A percentile compares a stretch with the other conserved stretches of the same genome.
phyloP scores from a whole-genome alignment of 2,888 invertebrate species.

The Harpalus rufipes region DNA sequence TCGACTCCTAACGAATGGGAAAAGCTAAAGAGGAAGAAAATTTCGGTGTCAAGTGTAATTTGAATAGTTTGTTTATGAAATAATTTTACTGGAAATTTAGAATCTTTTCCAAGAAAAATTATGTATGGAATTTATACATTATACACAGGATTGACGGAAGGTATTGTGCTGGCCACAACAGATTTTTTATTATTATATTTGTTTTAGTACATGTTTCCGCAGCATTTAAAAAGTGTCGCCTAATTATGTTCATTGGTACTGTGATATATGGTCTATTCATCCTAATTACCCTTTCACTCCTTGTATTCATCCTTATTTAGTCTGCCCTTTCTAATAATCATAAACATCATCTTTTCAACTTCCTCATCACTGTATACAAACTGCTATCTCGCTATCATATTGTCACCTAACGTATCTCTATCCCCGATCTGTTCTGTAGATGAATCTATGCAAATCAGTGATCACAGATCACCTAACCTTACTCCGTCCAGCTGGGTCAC shows the following conservation, averaged over 20 bases:
- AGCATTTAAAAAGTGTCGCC: background rate
- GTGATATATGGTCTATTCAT: background rate
- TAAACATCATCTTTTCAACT: background rate
- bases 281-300: background rate
- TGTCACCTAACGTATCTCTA: constrained; percentile 34
- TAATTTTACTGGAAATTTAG: no score
- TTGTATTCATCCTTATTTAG: background rate
- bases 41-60: no score
- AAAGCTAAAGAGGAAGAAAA: no score
- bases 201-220: background rate
- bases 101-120: no score
- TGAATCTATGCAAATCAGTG: constrained; percentile 55
- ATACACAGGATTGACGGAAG: no score
- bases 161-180: no score
- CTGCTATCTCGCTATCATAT: constrained; percentile 2
- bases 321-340: background rate
- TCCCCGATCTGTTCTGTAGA: constrained; percentile 1
- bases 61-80: no score
- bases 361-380: background rate
- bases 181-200: no score
- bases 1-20: no score
- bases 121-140: no score
- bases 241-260: background rate
- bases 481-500: constrained; percentile 44
- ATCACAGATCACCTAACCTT: constrained; percentile 42